Evolutionary conservation across 1,140 invertebrate species (phyloP).

Genomic region (Lutraria rhynchaena): DNA sequence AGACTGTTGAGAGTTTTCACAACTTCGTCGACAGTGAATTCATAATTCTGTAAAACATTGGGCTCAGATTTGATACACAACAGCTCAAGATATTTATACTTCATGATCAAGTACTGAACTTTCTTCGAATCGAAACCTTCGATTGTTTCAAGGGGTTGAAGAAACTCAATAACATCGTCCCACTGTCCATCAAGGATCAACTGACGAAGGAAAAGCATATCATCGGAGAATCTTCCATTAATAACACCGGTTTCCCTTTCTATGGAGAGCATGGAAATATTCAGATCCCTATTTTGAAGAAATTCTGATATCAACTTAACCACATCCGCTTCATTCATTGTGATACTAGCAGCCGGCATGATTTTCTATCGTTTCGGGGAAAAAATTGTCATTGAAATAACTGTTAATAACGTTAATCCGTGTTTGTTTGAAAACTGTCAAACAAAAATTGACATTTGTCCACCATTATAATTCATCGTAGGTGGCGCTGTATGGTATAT

Average conservation of each 20-base stretch:
- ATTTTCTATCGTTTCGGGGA: conserved; percentile 7
- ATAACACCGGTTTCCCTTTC: conserved; percentile 98
- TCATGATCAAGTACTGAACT: conserved; percentile 92
- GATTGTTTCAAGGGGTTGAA: conserved; percentile 92
- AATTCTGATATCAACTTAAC: conserved; percentile 95
- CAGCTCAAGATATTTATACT: conserved; percentile 97
- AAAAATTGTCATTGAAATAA: not conserved
- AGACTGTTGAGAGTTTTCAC: conserved; percentile 93
- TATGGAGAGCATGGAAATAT: conserved; percentile 91
- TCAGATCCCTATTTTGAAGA: conserved; percentile 92
- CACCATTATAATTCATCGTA: conserved; percentile 50
- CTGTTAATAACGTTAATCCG: not conserved
- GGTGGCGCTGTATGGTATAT: conserved; percentile 5
- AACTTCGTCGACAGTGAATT: conserved; percentile 94
- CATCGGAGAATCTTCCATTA: conserved; percentile 94
- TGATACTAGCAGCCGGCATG: conserved; percentile 77
- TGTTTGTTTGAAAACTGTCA: not conserved
- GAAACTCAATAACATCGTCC: conserved; percentile 98
- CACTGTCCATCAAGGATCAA: conserved; percentile 98
- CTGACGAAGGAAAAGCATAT: conserved; percentile 94
- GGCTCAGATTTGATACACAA: conserved; percentile 97
- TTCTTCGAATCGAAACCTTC: conserved; percentile 85
- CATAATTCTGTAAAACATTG: conserved; percentile 87
- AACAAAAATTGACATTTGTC: conserved; percentile 15
- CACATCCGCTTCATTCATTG: conserved; percentile 91